Evolutionary conservation across 2,888 invertebrate species (phyloP).

Genomic region (Epirrita christyi): DNA sequence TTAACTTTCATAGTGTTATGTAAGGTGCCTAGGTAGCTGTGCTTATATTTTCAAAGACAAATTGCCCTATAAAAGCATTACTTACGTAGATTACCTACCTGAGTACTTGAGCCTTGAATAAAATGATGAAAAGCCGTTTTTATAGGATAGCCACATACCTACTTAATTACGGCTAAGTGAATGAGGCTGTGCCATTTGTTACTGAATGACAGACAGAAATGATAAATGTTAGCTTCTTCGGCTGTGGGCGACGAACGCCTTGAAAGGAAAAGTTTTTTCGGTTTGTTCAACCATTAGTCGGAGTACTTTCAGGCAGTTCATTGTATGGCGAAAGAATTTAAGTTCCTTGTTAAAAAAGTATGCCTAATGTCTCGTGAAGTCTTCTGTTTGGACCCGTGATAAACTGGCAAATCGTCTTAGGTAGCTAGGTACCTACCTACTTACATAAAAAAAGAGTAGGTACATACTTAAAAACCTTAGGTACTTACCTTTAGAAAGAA

Average conservation of each 20-base stretch:
- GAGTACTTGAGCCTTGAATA: constrained; percentile 12
- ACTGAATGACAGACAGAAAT: constrained; percentile 40
- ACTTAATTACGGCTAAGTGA: constrained; percentile 39
- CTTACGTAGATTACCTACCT: background rate
- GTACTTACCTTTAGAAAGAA: too few species aligned
- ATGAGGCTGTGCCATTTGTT: constrained; percentile 42
- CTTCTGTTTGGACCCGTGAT: background rate
- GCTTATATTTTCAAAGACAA: too few species aligned
- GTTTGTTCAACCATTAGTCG: constrained; percentile 40
- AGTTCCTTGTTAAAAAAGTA: constrained; percentile 9
- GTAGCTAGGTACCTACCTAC: too few species aligned
- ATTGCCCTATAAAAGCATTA: too few species aligned
- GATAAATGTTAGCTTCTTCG: constrained; percentile 46
- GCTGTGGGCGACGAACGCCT: constrained; percentile 33
- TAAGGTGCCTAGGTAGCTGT: too few species aligned
- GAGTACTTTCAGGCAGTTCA: constrained; percentile 27
- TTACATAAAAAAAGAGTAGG: too few species aligned
- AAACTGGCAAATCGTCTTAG: background rate
- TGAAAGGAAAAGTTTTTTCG: constrained; percentile 41
- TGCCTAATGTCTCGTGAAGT: constrained; percentile 8
- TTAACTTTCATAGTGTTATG: too few species aligned
- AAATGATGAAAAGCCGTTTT: constrained; percentile 36
- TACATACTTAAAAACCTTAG: too few species aligned
- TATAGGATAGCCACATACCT: constrained; percentile 17
- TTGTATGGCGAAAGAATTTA: constrained; percentile 9